Evolutionary conservation across 1,140 invertebrate genomes (phyloP), one percentile per base, ranked within the genome.

Genomic region (Chionoecetes opilio): DNA sequence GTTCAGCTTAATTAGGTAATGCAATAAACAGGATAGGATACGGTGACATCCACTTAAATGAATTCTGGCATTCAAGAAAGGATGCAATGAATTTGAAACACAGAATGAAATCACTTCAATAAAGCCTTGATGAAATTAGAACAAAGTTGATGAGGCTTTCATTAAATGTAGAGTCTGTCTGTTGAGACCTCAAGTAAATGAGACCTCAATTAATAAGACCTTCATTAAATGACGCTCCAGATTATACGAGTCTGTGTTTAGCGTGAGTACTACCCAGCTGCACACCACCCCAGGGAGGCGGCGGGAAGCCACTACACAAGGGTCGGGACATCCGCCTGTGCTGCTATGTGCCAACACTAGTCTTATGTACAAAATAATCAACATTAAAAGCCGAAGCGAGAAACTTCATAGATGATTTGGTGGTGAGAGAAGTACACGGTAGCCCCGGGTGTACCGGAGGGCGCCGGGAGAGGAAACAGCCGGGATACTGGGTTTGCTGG

Each of bases 381-480:
- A 91, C 89, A 91, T 91, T 91, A 75, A 91, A 91, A 91, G 89
- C 89, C 17, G 75, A 90, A 91, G 89, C 89, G 75, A 32, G 41
- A 32, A 75, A 91, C 53, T 35, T 75, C 89, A 75, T 75, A 91
- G 63, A 91, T 75, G 46, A 91, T 32, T 34, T 75, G 46, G 46
- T 91, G 53, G 89, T 91, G 89, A 91, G 46, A 53, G 31, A 14
- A 53, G 21, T 53, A 53, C 31, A 91, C 89, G 75, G n/a, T 32
- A 21, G 75, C 32, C 34, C 32, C 34, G n/a, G 63, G n/a, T 53
- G 53, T 53, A 31, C 63, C 89, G 32, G 17, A 75, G 6, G 89
- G 63, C 97, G 96, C 97, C 93, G 21, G 90, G 97, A 98, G 97
- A 95, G 97, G 97, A 93, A 93, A 90, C 93, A 92, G 95, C 86